Conservation (phyloP, 2,797 vertebrate species). For the Danionella dracula region DNA sequence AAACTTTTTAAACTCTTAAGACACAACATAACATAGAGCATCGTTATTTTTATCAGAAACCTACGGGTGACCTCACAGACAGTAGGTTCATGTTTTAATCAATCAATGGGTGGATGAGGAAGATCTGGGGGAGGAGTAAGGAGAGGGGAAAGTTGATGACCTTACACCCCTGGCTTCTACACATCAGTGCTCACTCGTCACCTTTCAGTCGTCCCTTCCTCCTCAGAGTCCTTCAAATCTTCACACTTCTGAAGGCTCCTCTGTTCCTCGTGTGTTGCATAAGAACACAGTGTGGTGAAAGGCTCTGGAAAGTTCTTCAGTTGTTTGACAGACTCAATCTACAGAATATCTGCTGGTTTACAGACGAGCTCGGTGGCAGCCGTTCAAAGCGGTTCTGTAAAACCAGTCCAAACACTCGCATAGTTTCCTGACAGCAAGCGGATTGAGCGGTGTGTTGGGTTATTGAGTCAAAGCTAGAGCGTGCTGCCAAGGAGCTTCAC, state of each 20-base stretch:
- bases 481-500: constrained; percentile 13
- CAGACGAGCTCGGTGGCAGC: neutral
- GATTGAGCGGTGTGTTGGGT: neutral
- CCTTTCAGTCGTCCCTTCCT: no score
- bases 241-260: neutral
- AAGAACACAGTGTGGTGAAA: neutral
- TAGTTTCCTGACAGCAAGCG: constrained; percentile 14
- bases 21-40: no score
- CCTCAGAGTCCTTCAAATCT: neutral
- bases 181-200: no score
- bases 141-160: no score
- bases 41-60: neutral
- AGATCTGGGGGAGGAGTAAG: no score
- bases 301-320: neutral
- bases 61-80: no score
- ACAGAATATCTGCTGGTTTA: neutral
- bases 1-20: no score
- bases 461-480: neutral
- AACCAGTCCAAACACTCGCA: neutral
- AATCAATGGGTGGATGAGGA: no score
- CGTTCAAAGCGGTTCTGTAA: neutral
- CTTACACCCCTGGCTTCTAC: no score
- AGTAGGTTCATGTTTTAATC: no score
- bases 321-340: constrained; percentile 8
- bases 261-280: neutral